These are phyloP conservation scores for Lepus europaeus DNA, from an alignment of 2,113 vertebrate genomes.

Conservation along the genomic window DNA sequence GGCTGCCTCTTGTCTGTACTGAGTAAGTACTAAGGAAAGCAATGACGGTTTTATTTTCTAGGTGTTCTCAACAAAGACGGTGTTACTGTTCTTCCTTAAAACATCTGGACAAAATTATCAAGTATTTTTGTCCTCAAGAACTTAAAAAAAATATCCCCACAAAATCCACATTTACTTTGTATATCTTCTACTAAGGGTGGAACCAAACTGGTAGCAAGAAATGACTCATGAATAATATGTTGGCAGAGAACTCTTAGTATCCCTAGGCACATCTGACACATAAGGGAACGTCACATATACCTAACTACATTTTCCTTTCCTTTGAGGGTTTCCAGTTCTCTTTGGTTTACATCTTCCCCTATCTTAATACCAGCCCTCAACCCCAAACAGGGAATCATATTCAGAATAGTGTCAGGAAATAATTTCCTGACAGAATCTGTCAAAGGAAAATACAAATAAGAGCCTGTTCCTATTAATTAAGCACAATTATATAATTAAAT, in stretches of 20 bases:
- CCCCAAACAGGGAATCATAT: not conserved
- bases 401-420: conserved; percentile 54
- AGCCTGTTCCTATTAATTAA: conserved; percentile 16
- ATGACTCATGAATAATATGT: conserved; percentile 39
- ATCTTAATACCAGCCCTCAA: not conserved
- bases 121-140: conserved; percentile 55
- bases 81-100: conserved; percentile 62
- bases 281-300: not conserved
- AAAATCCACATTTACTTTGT: conserved; percentile 47
- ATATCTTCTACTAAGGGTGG: conserved; percentile 59
- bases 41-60: conserved; percentile 16
- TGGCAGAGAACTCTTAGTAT: conserved; percentile 60
- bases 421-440: conserved; percentile 27
- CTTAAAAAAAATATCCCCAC: not conserved
- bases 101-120: conserved; percentile 16
- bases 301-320: conserved; percentile 49
- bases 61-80: not conserved
- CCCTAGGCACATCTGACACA: conserved; percentile 49
- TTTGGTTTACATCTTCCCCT: conserved; percentile 26
- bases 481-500: not conserved
- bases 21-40: conserved; percentile 18
- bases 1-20: not conserved
- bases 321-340: conserved; percentile 42
- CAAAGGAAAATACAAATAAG: conserved; percentile 34
- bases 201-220: conserved; percentile 66